Evolutionary conservation across 1,140 invertebrate species (phyloP), one percentile per base, ranked within the genome.

Genomic region (Cydia amplana): DNA sequence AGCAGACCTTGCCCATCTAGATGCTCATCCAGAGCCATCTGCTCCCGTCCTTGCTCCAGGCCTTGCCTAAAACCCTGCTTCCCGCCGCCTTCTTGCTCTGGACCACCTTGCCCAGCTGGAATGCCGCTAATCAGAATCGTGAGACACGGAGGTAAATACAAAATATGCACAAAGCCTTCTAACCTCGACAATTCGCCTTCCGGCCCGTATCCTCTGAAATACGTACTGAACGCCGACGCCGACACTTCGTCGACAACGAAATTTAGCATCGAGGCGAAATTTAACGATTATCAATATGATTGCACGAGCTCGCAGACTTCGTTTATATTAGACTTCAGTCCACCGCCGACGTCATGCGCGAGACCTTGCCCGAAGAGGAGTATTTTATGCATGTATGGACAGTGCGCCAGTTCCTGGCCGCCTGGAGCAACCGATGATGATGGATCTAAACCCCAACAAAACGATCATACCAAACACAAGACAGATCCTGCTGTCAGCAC

Each of bases 191-290:
- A 89, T 55, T 83, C 89, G 4, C 91, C 91, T 6, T 91, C 85
- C 4, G 89, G 91, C 16, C 91, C 90, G 0, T 88, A 87, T 72
- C 91, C 91, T 12, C 74, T 92, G 16, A 92, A 92, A 79, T 92
- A 92, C 51, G 89, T 92, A 0, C 80, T 92, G 0, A 86, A 92
- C 60, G 85, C 84, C 3, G 86, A 91, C 18, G 64, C 83, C 16
- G 80, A 86, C 2, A 28, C 63, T 16, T 40, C 43, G 2, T 4
- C 14, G 1, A 72, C 72, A 6, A 82, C 77, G 0, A 91, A 89
- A 79, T 91, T 79, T 74, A 91, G 88, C 55, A 84, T 93, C 7
- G 90, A 93, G 80, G 91, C 88, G 2, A 93, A 93, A 70, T 91
- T 85, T 67, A 93, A 93, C 36, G 87, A 91, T 60, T 89, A 91